Conservation (phyloP, 2,888 invertebrate species). For the Chaitophorus viminalis region DNA sequence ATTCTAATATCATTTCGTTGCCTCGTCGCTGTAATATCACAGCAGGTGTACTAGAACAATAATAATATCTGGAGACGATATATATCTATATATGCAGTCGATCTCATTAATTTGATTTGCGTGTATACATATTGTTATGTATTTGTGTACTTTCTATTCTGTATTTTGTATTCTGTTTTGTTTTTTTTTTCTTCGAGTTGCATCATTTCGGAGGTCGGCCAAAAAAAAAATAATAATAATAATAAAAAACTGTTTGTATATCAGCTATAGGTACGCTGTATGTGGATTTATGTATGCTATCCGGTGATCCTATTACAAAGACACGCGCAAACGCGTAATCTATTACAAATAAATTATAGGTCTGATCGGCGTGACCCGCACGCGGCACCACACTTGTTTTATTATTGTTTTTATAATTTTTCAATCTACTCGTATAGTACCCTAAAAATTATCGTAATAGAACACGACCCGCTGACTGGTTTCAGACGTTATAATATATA, state of each 20-base stretch:
- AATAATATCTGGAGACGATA: not conserved
- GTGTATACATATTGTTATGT: not conserved
- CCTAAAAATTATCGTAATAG: not conserved
- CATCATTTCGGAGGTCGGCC: conserved; percentile 27
- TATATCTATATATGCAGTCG: not conserved
- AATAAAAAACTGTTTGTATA: not conserved
- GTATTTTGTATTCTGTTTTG: conserved; percentile 39
- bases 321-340: conserved; percentile 29
- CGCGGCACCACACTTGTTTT: not conserved
- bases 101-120: conserved; percentile 19
- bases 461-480: conserved; percentile 7
- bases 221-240: not conserved
- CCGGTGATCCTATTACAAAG: not conserved
- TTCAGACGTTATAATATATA: not conserved
- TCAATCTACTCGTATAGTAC: not conserved
- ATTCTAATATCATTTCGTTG: not conserved
- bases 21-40: not conserved
- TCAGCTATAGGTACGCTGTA: not conserved
- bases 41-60: not conserved
- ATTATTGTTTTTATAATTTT: not conserved
- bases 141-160: conserved; percentile 20
- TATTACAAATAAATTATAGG: conserved; percentile 39
- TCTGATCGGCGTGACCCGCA: conserved; percentile 37
- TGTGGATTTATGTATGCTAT: not conserved
- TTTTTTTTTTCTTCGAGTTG: conserved; percentile 5